Percentiles rank a stretch among this genome's conserved stretches.
These are phyloP conservation scores for Leptinotarsa haldemani DNA, from an alignment of 2,888 invertebrate genomes.

Conservation along the genomic window DNA sequence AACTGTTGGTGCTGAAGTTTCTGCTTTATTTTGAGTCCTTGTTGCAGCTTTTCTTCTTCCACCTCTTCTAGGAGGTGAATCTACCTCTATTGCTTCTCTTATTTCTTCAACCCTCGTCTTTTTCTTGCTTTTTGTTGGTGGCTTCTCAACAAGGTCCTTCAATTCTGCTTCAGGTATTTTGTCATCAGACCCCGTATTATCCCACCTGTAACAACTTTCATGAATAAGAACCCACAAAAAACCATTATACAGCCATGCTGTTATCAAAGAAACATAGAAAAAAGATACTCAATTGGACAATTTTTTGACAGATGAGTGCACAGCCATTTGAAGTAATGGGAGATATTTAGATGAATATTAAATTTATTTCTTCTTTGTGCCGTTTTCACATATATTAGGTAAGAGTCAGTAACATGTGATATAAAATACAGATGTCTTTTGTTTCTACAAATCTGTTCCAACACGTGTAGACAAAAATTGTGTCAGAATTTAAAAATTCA, in stretches of 20 bases:
- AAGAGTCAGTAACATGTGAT: no score
- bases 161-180: neutral
- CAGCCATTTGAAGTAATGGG: no score
- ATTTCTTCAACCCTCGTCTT: slow-evolving; percentile 25
- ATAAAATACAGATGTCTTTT: no score
- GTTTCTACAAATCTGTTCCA: no score
- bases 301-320: no score
- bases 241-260: neutral
- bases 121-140: slow-evolving; percentile 6
- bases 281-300: no score
- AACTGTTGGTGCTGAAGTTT: slow-evolving; percentile 2
- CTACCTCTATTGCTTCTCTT: neutral
- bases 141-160: neutral
- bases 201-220: neutral
- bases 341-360: no score
- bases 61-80: neutral
- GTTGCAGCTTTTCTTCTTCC: slow-evolving; percentile 17
- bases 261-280: no score
- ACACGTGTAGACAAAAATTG: no score
- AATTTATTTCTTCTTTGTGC: no score
- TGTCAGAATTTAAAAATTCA: no score
- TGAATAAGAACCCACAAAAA: neutral
- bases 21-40: neutral
- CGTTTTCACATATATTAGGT: no score
- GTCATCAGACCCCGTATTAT: neutral